A percentile compares a stretch with the other conserved stretches of the same genome.
Conservation (phyloP, 2,888 invertebrate genomes). For the Drosophila longiperda region DNA sequence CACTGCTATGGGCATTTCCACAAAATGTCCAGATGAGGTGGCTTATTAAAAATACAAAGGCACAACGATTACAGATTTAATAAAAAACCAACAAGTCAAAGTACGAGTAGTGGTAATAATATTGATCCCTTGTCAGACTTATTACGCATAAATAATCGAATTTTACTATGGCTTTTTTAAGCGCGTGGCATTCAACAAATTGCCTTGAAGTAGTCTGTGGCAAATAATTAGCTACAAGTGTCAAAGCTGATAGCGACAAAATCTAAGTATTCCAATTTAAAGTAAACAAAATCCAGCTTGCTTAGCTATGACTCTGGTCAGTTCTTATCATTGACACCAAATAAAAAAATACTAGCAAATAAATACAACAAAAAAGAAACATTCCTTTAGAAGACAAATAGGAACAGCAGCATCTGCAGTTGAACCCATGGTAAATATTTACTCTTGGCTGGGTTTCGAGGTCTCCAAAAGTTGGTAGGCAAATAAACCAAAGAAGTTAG, state of each 20-base stretch:
- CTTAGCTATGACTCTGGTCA: slow-evolving; percentile 25
- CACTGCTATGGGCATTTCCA: slow-evolving; percentile 21
- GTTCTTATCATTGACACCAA: slow-evolving; percentile 32
- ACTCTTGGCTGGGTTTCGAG: slow-evolving; percentile 1
- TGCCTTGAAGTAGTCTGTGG: slow-evolving; percentile 27
- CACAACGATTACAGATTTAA: neutral
- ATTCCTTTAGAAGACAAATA: neutral
- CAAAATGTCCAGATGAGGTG: neutral
- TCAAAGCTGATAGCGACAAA: slow-evolving; percentile 34
- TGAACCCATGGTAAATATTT: slow-evolving; percentile 25
- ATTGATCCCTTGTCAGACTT: slow-evolving; percentile 5
- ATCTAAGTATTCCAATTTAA: neutral
- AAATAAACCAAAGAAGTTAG: slow-evolving; percentile 12
- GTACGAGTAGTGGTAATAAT: slow-evolving; percentile 1
- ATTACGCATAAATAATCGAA: slow-evolving; percentile 39
- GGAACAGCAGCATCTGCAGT: neutral
- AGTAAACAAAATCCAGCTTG: slow-evolving; percentile 3
- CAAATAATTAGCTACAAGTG: slow-evolving; percentile 54
- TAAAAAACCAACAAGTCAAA: slow-evolving; percentile 13
- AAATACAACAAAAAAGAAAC: slow-evolving; percentile 1
- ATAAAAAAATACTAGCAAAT: slow-evolving; percentile 6
- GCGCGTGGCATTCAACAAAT: slow-evolving; percentile 57
- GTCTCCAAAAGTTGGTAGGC: slow-evolving; percentile 1
- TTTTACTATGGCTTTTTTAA: slow-evolving; percentile 11
- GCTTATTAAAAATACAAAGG: too few relatives aligned